A percentile compares a stretch with the other conserved stretches of the same genome.
These are phyloP conservation scores for Callyntrura sp. DNA, from an alignment of 2,888 invertebrate species.

Conservation along the genomic window DNA sequence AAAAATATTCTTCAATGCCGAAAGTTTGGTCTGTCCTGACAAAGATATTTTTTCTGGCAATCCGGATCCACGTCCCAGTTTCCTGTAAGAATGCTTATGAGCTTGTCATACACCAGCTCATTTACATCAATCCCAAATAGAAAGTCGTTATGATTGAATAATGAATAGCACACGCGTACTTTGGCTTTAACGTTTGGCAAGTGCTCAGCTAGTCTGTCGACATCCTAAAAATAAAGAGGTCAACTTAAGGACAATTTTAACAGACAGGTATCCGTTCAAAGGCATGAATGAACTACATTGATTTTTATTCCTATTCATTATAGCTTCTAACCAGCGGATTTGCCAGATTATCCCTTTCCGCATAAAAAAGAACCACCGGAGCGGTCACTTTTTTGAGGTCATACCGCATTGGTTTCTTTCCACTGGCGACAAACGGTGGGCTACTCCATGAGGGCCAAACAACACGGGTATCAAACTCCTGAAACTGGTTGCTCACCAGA, in stretches of 20 bases:
- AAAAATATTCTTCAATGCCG: too few species aligned
- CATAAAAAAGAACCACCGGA: conserved; percentile 22
- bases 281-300: too few species aligned
- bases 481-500: conserved; percentile 27
- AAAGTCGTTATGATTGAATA: conserved; percentile 77
- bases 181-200: conserved; percentile 64
- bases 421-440: conserved; percentile 2
- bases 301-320: too few species aligned
- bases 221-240: conserved; percentile 74
- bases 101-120: conserved; percentile 70
- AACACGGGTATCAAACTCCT: conserved; percentile 55
- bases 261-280: too few species aligned
- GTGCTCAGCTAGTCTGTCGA: conserved; percentile 53
- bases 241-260: neutral
- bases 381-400: conserved; percentile 54
- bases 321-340: conserved; percentile 12
- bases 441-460: neutral
- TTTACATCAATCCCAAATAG: conserved; percentile 76
- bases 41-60: conserved; percentile 22
- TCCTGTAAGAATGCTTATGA: conserved; percentile 55
- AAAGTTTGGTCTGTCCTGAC: conserved; percentile 4
- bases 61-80: conserved; percentile 44
- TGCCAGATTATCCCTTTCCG: conserved; percentile 2
- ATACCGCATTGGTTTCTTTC: conserved; percentile 35
- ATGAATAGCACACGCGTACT: conserved; percentile 56